phyloP scores from a whole-genome alignment of 2,888 invertebrate species.

The Diaprepes abbreviatus region DNA sequence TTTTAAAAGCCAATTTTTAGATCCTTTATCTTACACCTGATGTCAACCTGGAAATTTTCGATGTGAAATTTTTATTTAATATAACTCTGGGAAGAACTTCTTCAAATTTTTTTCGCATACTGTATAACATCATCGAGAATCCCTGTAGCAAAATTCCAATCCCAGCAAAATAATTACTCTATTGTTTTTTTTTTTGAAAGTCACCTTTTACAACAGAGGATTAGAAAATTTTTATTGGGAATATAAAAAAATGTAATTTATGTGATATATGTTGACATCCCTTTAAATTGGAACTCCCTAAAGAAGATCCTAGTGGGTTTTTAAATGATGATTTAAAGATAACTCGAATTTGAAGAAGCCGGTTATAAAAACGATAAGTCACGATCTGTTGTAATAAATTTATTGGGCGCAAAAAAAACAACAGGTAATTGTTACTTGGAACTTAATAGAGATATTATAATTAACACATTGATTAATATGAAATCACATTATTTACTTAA shows the following conservation, averaged over 20 bases:
- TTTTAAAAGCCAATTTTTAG: too few species aligned
- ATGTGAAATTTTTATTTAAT: too few species aligned
- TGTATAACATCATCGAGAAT: background rate
- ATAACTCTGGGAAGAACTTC: too few species aligned
- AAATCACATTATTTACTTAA: too few species aligned
- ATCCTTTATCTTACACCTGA: too few species aligned
- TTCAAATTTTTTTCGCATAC: too few species aligned
- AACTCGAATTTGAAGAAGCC: background rate
- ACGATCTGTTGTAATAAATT: background rate
- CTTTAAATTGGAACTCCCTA: background rate
- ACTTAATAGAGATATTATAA: background rate
- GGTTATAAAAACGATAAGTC: background rate
- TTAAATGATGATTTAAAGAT: background rate
- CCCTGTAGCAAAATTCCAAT: background rate
- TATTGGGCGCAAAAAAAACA: background rate
- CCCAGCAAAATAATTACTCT: background rate
- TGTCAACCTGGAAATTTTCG: too few species aligned
- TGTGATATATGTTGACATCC: background rate
- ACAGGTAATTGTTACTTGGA: background rate
- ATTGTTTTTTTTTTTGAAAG: background rate
- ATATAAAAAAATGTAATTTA: background rate
- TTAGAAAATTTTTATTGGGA: background rate
- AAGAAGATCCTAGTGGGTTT: conserved; percentile 4
- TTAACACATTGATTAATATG: too few species aligned
- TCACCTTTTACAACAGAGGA: background rate